A percentile compares a stretch with the other conserved stretches of the same genome.
These are phyloP conservation scores for Tyria jacobaeae DNA, from an alignment of 2,888 invertebrate genomes.

Conservation along the genomic window DNA sequence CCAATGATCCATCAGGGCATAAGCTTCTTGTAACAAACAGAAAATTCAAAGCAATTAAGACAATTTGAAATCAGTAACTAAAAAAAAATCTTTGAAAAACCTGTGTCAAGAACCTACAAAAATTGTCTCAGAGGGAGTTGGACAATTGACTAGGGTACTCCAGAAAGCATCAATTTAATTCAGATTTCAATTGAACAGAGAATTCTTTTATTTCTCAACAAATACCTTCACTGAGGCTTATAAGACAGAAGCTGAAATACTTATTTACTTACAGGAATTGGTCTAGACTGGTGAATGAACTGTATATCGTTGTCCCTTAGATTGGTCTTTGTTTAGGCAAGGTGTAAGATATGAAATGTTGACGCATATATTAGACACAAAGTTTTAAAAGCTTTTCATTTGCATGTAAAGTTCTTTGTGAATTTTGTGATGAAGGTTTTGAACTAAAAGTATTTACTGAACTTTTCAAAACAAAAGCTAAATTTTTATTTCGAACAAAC, in stretches of 20 bases:
- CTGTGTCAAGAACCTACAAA: background rate
- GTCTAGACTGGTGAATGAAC: slow-evolving; percentile 59
- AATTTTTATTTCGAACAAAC: too few species aligned
- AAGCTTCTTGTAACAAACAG: too few species aligned
- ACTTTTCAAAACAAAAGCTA: too few species aligned
- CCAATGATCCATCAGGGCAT: too few species aligned
- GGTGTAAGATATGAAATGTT: slow-evolving; percentile 23
- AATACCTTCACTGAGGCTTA: slow-evolving; percentile 15
- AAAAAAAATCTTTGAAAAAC: background rate
- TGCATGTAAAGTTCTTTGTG: background rate
- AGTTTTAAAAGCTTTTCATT: background rate
- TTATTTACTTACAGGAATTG: slow-evolving; percentile 50
- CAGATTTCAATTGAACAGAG: background rate
- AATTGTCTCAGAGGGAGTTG: background rate
- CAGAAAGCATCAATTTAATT: background rate
- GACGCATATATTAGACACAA: background rate
- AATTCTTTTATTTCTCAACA: background rate
- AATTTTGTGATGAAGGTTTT: too few species aligned
- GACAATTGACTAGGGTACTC: background rate
- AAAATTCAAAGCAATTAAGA: too few species aligned
- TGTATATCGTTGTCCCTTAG: slow-evolving; percentile 41
- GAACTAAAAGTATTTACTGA: too few species aligned
- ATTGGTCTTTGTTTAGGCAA: slow-evolving; percentile 51
- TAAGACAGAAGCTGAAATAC: slow-evolving; percentile 19
- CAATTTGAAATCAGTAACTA: background rate